phyloP scores from a whole-genome alignment of 2,113 vertebrate genomes.

The Petrocephalus microphthalmus region DNA sequence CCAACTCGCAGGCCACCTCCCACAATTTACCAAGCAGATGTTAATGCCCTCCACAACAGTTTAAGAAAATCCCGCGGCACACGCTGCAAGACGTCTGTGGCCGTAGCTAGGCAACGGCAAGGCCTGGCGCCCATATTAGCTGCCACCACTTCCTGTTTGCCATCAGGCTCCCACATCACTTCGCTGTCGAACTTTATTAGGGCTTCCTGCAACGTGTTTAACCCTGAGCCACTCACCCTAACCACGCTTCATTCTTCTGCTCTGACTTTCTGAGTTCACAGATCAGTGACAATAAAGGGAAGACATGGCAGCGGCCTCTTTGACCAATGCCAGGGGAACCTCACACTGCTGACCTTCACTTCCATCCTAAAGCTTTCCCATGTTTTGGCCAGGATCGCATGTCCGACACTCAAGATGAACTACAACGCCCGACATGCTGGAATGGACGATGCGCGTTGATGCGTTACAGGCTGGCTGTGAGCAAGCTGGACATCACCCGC shows the following conservation, averaged over 20 bases:
- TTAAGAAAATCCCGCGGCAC: background rate
- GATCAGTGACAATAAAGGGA: background rate
- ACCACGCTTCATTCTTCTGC: background rate
- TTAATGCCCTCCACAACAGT: background rate
- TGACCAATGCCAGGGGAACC: background rate
- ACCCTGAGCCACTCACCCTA: background rate
- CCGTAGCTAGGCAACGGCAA: background rate
- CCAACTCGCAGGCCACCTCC: background rate
- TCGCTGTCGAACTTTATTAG: background rate
- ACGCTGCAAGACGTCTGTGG: background rate
- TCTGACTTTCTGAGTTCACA: background rate
- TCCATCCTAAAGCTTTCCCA: background rate
- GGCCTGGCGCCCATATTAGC: background rate
- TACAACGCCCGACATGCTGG: background rate
- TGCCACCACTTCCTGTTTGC: background rate
- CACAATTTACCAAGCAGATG: background rate
- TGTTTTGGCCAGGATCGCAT: background rate
- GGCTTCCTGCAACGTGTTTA: background rate
- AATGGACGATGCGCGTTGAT: background rate
- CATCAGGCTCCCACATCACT: background rate
- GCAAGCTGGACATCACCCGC: slow-evolving; percentile 5
- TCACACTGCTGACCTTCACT: background rate
- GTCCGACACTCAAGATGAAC: background rate
- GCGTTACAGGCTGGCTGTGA: background rate
- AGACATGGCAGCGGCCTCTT: background rate